Evolutionary conservation across 2,113 vertebrate species (phyloP).

Genomic region (Perca schrenkii): DNA sequence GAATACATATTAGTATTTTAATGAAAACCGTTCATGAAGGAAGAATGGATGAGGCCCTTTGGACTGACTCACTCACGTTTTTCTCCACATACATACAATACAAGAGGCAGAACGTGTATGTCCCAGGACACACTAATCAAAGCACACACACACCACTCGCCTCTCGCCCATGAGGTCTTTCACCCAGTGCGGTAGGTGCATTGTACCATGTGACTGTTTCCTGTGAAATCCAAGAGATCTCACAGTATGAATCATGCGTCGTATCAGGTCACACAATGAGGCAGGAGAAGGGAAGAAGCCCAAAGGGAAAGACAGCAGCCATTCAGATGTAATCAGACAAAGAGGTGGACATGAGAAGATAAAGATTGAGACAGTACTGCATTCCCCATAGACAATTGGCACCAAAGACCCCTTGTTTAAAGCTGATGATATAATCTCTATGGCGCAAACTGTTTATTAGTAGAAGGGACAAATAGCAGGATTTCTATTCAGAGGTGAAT

Average conservation of each 20-base stretch:
- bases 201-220: slow-evolving; percentile 40
- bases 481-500: slow-evolving; percentile 14
- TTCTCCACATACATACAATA: not conserved
- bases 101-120: not conserved
- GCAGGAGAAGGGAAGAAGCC: slow-evolving; percentile 49
- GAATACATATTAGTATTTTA: slow-evolving; percentile 10
- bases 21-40: not conserved
- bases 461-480: not conserved
- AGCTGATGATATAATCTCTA: slow-evolving; percentile 29
- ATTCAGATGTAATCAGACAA: slow-evolving; percentile 69
- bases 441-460: slow-evolving; percentile 24
- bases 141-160: not conserved
- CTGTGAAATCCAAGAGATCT: slow-evolving; percentile 69
- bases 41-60: slow-evolving; percentile 5
- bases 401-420: slow-evolving; percentile 37
- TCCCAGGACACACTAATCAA: slow-evolving; percentile 7
- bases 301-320: slow-evolving; percentile 62
- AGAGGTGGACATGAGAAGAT: slow-evolving; percentile 71
- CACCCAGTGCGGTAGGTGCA: slow-evolving; percentile 20
- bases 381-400: slow-evolving; percentile 49
- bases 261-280: slow-evolving; percentile 70
- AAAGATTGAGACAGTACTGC: slow-evolving; percentile 54
- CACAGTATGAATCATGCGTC: slow-evolving; percentile 53
- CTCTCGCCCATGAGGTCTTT: slow-evolving; percentile 14
- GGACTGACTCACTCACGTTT: slow-evolving; percentile 3